Evolutionary conservation across 2,797 vertebrate species (phyloP).

Genomic region (Cyprinodon diabolis): DNA sequence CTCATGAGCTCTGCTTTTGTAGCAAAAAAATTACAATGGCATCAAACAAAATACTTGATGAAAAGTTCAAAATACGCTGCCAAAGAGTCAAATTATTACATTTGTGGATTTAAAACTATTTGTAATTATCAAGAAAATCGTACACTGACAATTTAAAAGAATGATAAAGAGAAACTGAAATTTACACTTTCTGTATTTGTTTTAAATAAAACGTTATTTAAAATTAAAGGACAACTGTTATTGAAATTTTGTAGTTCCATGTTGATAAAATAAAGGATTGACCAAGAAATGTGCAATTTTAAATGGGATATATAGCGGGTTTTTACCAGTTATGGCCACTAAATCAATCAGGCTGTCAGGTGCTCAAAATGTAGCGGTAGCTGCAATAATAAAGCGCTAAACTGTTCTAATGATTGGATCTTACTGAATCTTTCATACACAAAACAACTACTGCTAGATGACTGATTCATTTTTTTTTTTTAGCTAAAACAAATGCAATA

Average conservation of each 20-base stretch:
- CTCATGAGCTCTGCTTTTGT: background rate
- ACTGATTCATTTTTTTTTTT: background rate
- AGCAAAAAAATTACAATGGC: background rate
- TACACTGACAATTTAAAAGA: background rate
- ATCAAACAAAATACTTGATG: background rate
- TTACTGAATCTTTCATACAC: background rate
- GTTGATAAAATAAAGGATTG: background rate
- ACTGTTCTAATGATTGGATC: background rate
- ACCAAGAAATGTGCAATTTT: background rate
- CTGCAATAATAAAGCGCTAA: too few relatives aligned
- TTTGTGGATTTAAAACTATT: background rate
- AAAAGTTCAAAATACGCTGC: background rate
- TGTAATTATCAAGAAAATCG: background rate
- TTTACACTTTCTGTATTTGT: background rate
- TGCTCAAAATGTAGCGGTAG: background rate
- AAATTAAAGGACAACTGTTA: background rate
- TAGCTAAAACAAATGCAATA: background rate
- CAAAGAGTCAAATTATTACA: background rate
- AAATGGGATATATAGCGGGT: background rate
- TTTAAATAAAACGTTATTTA: background rate
- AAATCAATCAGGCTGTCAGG: background rate
- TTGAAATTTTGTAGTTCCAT: background rate
- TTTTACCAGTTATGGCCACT: background rate
- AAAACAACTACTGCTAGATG: background rate
- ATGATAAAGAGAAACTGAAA: background rate